Evolutionary conservation across 2,113 vertebrate species (phyloP).

Genomic region (Himantopus leucocephalus): DNA sequence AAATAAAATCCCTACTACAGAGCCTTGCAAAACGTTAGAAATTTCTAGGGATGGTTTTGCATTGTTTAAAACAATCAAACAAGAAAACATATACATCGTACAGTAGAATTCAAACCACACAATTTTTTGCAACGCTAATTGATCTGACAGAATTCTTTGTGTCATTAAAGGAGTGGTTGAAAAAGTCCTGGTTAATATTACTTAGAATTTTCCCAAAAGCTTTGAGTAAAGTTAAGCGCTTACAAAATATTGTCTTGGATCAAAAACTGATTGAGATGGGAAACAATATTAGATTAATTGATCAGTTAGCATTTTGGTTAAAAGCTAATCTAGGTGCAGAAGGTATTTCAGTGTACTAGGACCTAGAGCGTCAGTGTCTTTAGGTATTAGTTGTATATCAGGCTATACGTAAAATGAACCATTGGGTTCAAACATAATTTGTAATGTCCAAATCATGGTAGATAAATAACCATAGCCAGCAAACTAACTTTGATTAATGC

Average conservation of each 20-base stretch:
- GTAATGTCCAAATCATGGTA: neutral
- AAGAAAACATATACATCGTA: fast-evolving
- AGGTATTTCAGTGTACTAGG: neutral
- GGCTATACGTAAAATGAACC: neutral
- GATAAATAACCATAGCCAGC: neutral
- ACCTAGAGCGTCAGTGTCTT: neutral
- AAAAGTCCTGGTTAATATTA: neutral
- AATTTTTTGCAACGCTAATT: neutral
- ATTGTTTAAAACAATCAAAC: neutral
- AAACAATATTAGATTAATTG: neutral
- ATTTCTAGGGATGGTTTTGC: neutral
- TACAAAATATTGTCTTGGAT: neutral
- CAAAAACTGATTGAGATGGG: neutral
- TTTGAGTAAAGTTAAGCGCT: neutral
- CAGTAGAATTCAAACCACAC: neutral
- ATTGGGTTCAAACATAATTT: neutral
- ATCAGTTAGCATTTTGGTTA: neutral
- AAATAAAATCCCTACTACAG: neutral
- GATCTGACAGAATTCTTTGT: neutral
- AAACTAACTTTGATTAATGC: neutral
- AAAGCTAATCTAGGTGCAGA: neutral
- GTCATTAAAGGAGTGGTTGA: neutral
- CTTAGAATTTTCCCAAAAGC: neutral
- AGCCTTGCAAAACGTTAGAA: neutral
- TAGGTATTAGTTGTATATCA: neutral